Percentiles rank a stretch among this genome's conserved stretches.
phyloP scores from a whole-genome alignment of 1,140 invertebrate species.

The Drosophila sturtevanti region DNA sequence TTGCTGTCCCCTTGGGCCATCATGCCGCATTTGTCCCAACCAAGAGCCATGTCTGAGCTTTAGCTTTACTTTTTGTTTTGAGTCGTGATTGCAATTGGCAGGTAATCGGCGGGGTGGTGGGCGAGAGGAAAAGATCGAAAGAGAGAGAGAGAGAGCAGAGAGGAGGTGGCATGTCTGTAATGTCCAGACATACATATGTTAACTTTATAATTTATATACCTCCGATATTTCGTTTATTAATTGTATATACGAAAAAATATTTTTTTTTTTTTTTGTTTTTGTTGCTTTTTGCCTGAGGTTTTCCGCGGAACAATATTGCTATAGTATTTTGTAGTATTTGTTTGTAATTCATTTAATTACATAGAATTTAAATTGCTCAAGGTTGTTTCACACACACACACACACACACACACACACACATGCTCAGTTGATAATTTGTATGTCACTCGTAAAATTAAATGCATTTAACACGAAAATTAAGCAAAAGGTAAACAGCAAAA shows the following conservation, averaged over 20 bases:
- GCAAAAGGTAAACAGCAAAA: slow-evolving; percentile 22
- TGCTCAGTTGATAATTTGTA: slow-evolving; percentile 64
- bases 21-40: slow-evolving; percentile 77
- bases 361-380: slow-evolving; percentile 68
- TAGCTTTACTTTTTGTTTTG: slow-evolving; percentile 43
- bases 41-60: slow-evolving; percentile 55
- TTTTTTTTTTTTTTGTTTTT: too few relatives aligned
- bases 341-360: slow-evolving; percentile 74
- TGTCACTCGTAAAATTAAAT: slow-evolving; percentile 72
- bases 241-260: slow-evolving; percentile 53
- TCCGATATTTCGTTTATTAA: slow-evolving; percentile 74
- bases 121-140: neutral
- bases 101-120: slow-evolving; percentile 12
- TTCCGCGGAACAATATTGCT: slow-evolving; percentile 25
- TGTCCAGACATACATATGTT: slow-evolving; percentile 69
- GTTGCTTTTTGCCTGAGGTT: slow-evolving; percentile 24
- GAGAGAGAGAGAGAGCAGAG: neutral
- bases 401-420: neutral
- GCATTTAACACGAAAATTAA: slow-evolving; percentile 67
- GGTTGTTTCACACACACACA: slow-evolving; percentile 44
- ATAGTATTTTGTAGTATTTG: slow-evolving; percentile 31
- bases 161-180: slow-evolving; percentile 20
- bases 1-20: slow-evolving; percentile 71
- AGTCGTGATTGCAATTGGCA: slow-evolving; percentile 77
- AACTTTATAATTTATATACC: slow-evolving; percentile 74